phyloP scores from a whole-genome alignment of 2,113 vertebrate species.

The Blennius ocellaris region DNA sequence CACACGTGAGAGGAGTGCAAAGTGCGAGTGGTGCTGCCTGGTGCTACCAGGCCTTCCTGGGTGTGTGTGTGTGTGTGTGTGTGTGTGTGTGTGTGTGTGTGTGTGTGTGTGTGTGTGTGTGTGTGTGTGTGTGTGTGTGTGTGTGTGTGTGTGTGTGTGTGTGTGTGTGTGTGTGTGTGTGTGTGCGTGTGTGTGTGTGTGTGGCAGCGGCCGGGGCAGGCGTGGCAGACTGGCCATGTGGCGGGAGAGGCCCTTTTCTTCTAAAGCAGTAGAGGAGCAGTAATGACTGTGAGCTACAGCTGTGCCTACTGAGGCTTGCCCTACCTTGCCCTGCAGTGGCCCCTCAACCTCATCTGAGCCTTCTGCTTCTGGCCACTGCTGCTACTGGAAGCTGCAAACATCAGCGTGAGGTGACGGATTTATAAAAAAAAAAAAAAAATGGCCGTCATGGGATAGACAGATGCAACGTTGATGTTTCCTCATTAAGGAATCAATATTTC shows the following conservation, averaged over 20 bases:
- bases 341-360: conserved; percentile 47
- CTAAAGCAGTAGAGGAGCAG: conserved; percentile 75
- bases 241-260: conserved; percentile 70
- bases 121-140: too few relatives aligned
- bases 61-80: conserved; percentile 40
- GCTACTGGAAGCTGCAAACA: too few relatives aligned
- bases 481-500: too few relatives aligned
- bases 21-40: conserved; percentile 61
- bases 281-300: conserved; percentile 76
- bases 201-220: conserved; percentile 55
- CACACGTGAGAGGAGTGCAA: conserved; percentile 56
- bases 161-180: too few relatives aligned
- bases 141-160: too few relatives aligned
- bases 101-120: too few relatives aligned
- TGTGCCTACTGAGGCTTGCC: conserved; percentile 74
- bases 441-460: too few relatives aligned
- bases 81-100: too few relatives aligned
- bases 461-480: too few relatives aligned
- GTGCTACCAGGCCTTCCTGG: conserved; percentile 58
- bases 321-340: conserved; percentile 58
- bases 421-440: too few relatives aligned
- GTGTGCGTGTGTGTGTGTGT: neutral
- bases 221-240: conserved; percentile 66
- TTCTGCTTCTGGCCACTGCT: conserved; percentile 9
- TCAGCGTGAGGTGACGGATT: too few relatives aligned